Conservation (phyloP, 2,797 vertebrate genomes). For the Rhinoraja longicauda region DNA sequence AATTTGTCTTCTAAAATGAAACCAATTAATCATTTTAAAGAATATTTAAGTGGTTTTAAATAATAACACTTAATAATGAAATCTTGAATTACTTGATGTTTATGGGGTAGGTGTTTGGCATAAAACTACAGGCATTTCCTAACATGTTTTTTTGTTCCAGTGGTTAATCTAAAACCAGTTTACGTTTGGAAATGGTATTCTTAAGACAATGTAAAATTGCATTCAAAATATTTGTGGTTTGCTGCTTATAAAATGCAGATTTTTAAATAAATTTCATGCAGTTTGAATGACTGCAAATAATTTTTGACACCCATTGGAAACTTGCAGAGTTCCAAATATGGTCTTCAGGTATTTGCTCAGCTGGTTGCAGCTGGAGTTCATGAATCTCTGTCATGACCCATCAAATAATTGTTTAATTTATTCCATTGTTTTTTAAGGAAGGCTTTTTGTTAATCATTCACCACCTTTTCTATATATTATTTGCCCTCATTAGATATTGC, state of each 20-base stretch:
- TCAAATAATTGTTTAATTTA: not conserved
- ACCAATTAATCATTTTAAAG: too few species aligned
- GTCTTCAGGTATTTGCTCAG: not conserved
- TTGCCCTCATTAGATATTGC: not conserved
- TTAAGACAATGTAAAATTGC: not conserved
- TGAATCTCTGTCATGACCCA: not conserved
- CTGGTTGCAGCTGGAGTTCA: not conserved
- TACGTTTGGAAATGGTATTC: not conserved
- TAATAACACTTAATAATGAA: too few species aligned
- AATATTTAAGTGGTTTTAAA: too few species aligned
- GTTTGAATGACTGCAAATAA: too few species aligned
- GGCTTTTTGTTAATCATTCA: not conserved
- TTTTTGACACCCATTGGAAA: not conserved
- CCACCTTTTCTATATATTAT: not conserved
- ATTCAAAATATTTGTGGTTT: not conserved
- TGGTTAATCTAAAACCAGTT: not conserved
- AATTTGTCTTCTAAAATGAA: not conserved
- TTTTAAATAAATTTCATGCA: not conserved
- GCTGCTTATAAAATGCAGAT: not conserved
- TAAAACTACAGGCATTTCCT: too few species aligned
- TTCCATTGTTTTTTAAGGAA: not conserved
- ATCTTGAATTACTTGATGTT: too few species aligned
- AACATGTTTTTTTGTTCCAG: too few species aligned
- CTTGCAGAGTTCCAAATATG: not conserved
- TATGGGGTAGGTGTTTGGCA: too few species aligned